A percentile compares a stretch with the other conserved stretches of the same genome.
These are phyloP conservation scores for Recurvirostra avosetta DNA, from an alignment of 2,113 vertebrate genomes.

Conservation along the genomic window DNA sequence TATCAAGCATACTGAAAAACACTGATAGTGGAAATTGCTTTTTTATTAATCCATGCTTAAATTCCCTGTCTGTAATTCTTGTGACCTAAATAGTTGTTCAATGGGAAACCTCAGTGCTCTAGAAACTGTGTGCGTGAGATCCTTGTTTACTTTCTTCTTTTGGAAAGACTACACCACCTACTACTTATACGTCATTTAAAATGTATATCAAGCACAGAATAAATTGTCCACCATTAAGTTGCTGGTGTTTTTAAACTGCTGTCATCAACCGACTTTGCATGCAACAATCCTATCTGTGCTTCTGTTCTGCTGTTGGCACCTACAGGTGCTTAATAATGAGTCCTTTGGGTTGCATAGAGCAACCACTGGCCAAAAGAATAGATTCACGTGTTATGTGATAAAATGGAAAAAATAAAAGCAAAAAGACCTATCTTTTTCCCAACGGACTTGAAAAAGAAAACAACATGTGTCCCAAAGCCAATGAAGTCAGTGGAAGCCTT, in stretches of 20 bases:
- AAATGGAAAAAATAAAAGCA: neutral
- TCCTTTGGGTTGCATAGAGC: neutral
- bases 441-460: neutral
- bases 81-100: neutral
- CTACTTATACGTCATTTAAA: neutral
- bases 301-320: neutral
- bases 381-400: neutral
- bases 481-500: neutral
- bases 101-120: neutral
- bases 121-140: neutral
- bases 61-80: neutral
- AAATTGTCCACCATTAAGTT: neutral
- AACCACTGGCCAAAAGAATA: neutral
- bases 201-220: neutral
- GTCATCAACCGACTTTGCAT: neutral
- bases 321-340: neutral
- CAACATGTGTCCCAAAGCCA: neutral
- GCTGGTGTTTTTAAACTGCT: neutral
- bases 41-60: conserved; percentile 48
- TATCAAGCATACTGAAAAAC: neutral
- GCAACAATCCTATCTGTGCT: neutral
- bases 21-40: conserved; percentile 3
- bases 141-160: neutral
- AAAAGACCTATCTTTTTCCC: neutral
- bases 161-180: neutral